phyloP scores from a whole-genome alignment of 2,113 vertebrate species.

The Azemiops feae region DNA sequence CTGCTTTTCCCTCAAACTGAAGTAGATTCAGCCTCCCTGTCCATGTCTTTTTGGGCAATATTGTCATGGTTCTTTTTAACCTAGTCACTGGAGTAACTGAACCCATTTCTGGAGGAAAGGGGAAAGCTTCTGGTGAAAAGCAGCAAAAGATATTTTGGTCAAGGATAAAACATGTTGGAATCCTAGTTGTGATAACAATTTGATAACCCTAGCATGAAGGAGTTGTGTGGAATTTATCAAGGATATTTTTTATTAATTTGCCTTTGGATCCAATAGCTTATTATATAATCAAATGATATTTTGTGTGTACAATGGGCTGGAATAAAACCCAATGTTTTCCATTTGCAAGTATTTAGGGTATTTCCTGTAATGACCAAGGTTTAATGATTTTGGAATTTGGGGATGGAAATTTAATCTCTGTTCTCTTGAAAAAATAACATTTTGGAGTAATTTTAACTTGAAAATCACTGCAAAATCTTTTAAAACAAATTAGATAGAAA shows the following conservation, averaged over 20 bases:
- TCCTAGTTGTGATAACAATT: not conserved
- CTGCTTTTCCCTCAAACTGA: not conserved
- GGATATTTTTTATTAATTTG: not conserved
- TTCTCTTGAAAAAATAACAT: not conserved
- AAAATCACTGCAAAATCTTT: not conserved
- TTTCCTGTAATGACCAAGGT: not conserved
- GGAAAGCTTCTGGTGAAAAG: not conserved
- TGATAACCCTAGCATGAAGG: not conserved
- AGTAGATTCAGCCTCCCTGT: not conserved
- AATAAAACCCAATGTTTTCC: not conserved
- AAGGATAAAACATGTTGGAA: not conserved
- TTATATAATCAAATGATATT: not conserved
- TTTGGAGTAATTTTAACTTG: not conserved
- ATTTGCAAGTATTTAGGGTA: not conserved
- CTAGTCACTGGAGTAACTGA: not conserved
- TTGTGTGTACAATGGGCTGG: not conserved
- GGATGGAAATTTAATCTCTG: not conserved
- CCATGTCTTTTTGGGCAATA: not conserved
- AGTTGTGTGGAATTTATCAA: not conserved
- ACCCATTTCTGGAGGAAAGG: not conserved
- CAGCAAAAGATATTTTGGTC: not conserved
- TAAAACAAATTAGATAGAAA: not conserved
- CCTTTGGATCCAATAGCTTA: not conserved
- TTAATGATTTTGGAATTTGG: not conserved
- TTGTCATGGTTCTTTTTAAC: not conserved